phyloP scores from a whole-genome alignment of 2,888 invertebrate genomes.

The Hypomecis atomaria region DNA sequence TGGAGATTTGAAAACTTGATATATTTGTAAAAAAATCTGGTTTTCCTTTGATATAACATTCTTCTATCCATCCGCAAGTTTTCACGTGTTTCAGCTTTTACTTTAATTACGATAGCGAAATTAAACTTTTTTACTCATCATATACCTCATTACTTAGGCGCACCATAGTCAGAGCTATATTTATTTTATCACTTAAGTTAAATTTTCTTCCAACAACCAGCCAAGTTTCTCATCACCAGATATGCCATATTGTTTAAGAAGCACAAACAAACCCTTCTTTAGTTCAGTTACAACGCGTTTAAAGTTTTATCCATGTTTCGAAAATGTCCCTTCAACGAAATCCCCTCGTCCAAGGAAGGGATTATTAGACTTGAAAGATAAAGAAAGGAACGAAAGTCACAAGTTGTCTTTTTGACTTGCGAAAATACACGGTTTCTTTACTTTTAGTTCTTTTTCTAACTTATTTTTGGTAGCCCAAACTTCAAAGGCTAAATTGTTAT shows the following conservation, averaged over 20 bases:
- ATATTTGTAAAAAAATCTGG: no score
- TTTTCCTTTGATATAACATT: no score
- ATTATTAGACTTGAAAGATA: constrained; percentile 38
- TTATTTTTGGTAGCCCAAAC: no score
- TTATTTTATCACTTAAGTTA: no score
- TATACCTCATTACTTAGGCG: no score
- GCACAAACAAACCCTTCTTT: constrained; percentile 7
- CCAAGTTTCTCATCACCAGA: not conserved
- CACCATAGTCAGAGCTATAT: no score
- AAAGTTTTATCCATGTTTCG: constrained; percentile 36
- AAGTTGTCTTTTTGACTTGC: constrained; percentile 2
- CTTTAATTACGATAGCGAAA: no score
- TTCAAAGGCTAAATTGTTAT: no score
- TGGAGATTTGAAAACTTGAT: no score
- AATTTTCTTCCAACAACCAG: not conserved
- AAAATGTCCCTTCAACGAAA: constrained; percentile 32
- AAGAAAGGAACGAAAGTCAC: constrained; percentile 34
- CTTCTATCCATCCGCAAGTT: no score
- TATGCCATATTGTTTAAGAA: constrained; percentile 6
- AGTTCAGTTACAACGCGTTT: constrained; percentile 13
- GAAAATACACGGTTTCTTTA: not conserved
- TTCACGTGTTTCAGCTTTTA: no score
- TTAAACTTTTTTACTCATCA: no score
- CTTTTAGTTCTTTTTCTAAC: not conserved
- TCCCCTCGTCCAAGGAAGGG: constrained; percentile 32